These are phyloP conservation scores for Gadopsis marmoratus DNA, from an alignment of 2,797 vertebrate genomes.

Conservation along the genomic window DNA sequence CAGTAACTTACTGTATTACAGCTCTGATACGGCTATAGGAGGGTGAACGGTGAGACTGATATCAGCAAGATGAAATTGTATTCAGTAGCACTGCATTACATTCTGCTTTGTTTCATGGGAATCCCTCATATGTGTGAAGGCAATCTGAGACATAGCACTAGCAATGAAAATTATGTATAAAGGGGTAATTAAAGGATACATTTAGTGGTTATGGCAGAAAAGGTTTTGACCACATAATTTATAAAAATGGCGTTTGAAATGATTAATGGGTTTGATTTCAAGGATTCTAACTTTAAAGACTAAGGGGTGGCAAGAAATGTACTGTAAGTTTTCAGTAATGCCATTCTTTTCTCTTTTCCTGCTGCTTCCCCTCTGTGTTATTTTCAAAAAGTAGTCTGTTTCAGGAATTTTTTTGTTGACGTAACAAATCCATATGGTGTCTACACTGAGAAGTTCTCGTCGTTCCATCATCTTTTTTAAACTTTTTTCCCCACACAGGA, in stretches of 20 bases:
- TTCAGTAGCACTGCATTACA: no score
- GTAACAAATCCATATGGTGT: not conserved
- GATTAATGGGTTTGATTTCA: not conserved
- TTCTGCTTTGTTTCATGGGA: not conserved
- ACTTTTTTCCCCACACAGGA: not conserved
- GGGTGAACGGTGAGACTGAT: not conserved
- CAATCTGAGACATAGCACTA: not conserved
- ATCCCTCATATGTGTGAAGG: not conserved
- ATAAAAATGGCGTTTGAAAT: not conserved
- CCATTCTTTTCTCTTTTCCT: not conserved
- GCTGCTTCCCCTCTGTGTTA: not conserved
- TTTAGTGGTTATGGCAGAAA: not conserved
- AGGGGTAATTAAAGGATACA: not conserved
- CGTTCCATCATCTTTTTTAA: not conserved
- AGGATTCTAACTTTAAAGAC: not conserved
- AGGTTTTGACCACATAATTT: not conserved
- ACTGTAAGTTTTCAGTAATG: not conserved
- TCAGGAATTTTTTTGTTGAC: no score
- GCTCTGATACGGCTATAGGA: not conserved
- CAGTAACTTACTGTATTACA: not conserved
- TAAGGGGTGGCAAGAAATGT: not conserved
- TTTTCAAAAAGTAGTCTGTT: not conserved
- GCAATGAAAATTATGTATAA: not conserved
- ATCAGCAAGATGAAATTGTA: not conserved
- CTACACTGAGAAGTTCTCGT: not conserved